A percentile compares a stretch with the other conserved stretches of the same genome.
Evolutionary conservation across 2,888 invertebrate species (phyloP).

Genomic region (Digitonthophagus gazella): DNA sequence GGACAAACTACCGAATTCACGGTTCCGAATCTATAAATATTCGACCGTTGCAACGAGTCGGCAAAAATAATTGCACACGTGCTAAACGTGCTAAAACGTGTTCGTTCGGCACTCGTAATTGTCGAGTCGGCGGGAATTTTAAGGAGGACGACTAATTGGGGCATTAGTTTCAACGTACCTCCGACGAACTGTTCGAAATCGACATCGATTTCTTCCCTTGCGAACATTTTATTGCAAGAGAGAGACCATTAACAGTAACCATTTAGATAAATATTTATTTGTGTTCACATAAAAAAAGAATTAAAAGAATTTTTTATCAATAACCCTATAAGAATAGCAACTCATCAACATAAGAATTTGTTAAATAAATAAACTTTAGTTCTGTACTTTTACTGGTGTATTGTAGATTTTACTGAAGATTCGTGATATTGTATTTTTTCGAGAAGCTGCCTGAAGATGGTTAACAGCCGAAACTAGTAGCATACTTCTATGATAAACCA

Average conservation of each 20-base stretch:
- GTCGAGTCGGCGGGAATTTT: not conserved
- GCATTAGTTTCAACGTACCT: not conserved
- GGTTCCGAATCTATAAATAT: not conserved
- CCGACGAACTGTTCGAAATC: not conserved
- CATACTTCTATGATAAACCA: too few relatives aligned
- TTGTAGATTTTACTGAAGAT: too few relatives aligned
- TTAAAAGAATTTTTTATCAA: too few relatives aligned
- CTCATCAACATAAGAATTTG: too few relatives aligned
- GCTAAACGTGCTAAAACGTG: not conserved
- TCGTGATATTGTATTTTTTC: too few relatives aligned
- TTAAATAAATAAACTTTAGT: too few relatives aligned
- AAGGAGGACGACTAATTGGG: not conserved
- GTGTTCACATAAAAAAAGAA: too few relatives aligned
- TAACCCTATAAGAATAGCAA: too few relatives aligned
- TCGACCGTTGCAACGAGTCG: not conserved
- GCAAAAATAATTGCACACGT: not conserved
- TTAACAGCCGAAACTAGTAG: too few relatives aligned
- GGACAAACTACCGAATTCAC: not conserved
- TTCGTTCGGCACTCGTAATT: not conserved
- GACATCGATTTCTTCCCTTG: not conserved
- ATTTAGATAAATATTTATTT: too few relatives aligned
- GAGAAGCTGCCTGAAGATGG: too few relatives aligned
- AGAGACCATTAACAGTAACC: not conserved
- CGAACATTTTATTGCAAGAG: not conserved
- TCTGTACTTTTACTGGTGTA: too few relatives aligned